phyloP scores from a whole-genome alignment of 2,113 vertebrate genomes.

The Dicaeum eximium region DNA sequence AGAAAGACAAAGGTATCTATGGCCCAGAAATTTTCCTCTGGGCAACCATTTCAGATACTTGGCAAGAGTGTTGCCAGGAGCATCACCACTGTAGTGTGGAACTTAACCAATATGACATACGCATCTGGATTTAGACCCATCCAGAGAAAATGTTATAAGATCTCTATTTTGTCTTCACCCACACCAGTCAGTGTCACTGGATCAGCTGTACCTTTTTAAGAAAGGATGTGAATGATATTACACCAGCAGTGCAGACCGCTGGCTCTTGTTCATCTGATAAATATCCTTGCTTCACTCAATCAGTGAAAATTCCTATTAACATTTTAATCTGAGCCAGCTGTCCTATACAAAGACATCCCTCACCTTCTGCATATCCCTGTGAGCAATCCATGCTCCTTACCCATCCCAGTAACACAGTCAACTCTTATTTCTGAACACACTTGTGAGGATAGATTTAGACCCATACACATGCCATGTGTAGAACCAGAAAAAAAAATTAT shows the following conservation, averaged over 20 bases:
- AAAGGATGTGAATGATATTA: not conserved
- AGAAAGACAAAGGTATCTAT: not conserved
- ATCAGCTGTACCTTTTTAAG: not conserved
- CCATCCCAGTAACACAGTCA: not conserved
- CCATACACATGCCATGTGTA: fast-evolving
- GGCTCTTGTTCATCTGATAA: not conserved
- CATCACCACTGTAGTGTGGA: not conserved
- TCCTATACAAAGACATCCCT: not conserved
- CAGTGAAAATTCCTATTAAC: not conserved
- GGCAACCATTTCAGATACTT: not conserved
- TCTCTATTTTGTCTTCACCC: not conserved
- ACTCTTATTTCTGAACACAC: not conserved
- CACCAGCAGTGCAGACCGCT: not conserved
- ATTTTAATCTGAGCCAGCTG: not conserved
- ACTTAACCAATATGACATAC: fast-evolving
- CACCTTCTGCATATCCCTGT: not conserved
- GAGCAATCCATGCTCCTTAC: not conserved
- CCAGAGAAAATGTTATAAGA: not conserved
- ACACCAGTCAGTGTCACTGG: not conserved
- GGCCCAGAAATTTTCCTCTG: not conserved
- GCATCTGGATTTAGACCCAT: not conserved
- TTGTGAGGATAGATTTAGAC: not conserved
- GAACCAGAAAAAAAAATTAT: not conserved
- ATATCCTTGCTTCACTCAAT: not conserved
- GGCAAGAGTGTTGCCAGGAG: not conserved